These are phyloP conservation scores for Scopus umbretta DNA, from an alignment of 2,113 vertebrate species.

Conservation along the genomic window DNA sequence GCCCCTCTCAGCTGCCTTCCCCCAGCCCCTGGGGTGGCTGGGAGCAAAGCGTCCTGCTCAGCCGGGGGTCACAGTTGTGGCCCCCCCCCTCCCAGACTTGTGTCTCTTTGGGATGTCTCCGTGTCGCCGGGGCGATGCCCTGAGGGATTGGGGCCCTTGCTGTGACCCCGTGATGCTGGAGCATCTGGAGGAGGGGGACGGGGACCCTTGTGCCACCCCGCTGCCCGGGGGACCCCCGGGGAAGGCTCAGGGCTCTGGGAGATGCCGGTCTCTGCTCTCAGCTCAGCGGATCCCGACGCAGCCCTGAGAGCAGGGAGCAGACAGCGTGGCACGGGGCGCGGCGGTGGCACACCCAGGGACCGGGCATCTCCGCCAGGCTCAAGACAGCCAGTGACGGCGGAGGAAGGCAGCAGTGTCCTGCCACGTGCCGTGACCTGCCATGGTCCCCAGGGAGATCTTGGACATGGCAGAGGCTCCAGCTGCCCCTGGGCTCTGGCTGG, in stretches of 20 bases:
- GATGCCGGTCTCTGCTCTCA: neutral
- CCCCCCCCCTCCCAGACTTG: neutral
- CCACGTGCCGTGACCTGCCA: neutral
- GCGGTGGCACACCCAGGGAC: neutral
- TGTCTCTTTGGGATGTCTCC: neutral
- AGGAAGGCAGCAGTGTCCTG: neutral
- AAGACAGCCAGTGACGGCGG: neutral
- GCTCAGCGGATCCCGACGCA: neutral
- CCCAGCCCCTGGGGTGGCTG: neutral
- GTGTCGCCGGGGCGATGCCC: neutral
- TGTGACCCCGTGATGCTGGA: neutral
- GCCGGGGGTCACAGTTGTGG: neutral
- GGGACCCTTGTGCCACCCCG: neutral
- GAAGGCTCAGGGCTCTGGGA: no score
- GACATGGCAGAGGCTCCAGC: neutral
- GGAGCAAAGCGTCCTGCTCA: neutral
- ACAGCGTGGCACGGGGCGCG: neutral
- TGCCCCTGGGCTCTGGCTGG: neutral
- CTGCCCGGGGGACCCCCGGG: no score
- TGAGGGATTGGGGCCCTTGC: neutral
- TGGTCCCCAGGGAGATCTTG: neutral
- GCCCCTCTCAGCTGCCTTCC: neutral
- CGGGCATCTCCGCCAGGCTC: neutral
- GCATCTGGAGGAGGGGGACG: accelerated
- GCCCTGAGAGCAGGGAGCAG: neutral